These are phyloP conservation scores for Prionace glauca DNA, from an alignment of 2,797 vertebrate genomes.

Conservation along the genomic window DNA sequence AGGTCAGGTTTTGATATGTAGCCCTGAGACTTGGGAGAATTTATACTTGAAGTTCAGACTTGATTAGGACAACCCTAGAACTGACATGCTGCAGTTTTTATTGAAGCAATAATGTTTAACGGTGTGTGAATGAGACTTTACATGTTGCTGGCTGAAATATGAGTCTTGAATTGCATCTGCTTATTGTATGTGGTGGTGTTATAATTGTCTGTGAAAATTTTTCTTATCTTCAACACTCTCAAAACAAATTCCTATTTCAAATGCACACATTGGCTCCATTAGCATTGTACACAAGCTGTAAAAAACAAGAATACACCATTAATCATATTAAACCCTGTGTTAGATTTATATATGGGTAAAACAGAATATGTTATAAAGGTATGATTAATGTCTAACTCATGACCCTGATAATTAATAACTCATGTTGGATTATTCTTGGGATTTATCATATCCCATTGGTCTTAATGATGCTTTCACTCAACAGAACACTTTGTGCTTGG, in stretches of 20 bases:
- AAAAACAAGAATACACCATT: too few species aligned
- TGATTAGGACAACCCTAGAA: neutral
- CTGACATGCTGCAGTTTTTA: neutral
- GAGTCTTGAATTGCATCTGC: neutral
- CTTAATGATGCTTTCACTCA: neutral
- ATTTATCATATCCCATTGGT: slow-evolving; percentile 10
- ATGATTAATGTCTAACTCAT: neutral
- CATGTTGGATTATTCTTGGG: neutral
- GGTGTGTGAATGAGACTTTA: neutral
- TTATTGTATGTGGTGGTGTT: neutral
- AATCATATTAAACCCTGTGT: neutral
- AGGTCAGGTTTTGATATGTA: neutral
- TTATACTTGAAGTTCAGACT: neutral
- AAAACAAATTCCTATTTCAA: slow-evolving; percentile 2
- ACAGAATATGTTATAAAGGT: neutral
- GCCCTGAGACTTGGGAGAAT: neutral
- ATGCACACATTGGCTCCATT: neutral
- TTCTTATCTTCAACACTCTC: neutral
- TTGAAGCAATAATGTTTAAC: neutral
- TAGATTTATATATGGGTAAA: neutral
- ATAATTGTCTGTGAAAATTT: neutral
- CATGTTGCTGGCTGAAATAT: neutral
- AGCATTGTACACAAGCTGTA: neutral
- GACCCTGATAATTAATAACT: neutral
- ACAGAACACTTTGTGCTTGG: neutral